Percentiles rank a stretch among this genome's conserved stretches.
These are phyloP conservation scores for Pachypeltis micranthus DNA, from an alignment of 1,140 invertebrate species.

Conservation along the genomic window DNA sequence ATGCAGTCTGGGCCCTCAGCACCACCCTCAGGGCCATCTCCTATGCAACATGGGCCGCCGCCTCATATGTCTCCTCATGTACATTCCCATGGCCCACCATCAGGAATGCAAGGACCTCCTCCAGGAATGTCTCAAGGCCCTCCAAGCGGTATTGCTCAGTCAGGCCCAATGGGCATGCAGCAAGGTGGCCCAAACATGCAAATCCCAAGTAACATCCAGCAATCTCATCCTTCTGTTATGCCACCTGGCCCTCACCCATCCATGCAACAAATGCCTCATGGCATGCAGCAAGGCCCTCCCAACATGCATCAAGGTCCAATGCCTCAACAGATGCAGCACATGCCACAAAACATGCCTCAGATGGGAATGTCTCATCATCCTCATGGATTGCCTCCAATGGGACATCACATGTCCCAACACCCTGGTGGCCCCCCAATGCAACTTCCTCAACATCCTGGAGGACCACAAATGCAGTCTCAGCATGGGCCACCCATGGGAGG, in stretches of 20 bases:
- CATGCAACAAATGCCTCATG: not conserved
- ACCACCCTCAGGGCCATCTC: not conserved
- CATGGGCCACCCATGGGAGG: not conserved
- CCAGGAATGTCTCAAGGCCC: slow-evolving; percentile 1
- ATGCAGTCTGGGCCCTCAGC: slow-evolving; percentile 24
- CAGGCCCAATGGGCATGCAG: slow-evolving; percentile 1
- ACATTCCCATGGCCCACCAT: not conserved
- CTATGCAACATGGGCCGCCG: slow-evolving; percentile 4
- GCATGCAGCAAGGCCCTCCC: not conserved
- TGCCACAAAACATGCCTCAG: not conserved
- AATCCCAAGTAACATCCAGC: not conserved
- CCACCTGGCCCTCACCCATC: not conserved
- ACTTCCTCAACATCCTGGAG: not conserved
- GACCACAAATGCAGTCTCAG: not conserved
- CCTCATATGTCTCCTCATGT: not conserved
- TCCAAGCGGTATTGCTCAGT: too few relatives aligned
- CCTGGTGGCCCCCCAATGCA: not conserved
- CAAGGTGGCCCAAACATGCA: not conserved
- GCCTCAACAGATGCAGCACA: not conserved
- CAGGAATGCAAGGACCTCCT: not conserved
- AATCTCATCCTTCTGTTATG: not conserved
- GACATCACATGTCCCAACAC: slow-evolving; percentile 1
- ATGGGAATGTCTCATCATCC: slow-evolving; percentile 1
- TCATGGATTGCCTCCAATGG: not conserved
- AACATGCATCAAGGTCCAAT: not conserved